Evolutionary conservation across 2,888 invertebrate genomes (phyloP).

Genomic region (Nymphalis c-album): DNA sequence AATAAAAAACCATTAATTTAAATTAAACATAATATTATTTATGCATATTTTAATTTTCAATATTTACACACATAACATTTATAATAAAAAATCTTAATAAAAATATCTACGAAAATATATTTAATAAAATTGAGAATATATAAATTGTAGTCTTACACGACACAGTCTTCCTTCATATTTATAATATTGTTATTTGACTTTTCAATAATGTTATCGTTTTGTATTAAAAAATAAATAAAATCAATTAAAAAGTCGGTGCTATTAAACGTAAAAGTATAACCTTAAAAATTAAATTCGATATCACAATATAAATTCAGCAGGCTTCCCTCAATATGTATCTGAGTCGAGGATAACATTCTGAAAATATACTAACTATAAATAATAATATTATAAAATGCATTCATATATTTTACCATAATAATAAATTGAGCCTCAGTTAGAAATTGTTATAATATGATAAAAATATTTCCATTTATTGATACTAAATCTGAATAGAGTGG

Average conservation of each 20-base stretch:
- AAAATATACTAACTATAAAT: constrained; percentile 58
- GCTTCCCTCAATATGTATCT: constrained; percentile 64
- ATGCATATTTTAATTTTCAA: constrained; percentile 15
- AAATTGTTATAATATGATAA: neutral
- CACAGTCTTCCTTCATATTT: too few relatives aligned
- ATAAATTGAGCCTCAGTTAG: neutral
- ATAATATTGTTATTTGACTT: neutral
- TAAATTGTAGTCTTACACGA: too few relatives aligned
- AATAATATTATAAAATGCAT: constrained; percentile 16
- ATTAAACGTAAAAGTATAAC: neutral
- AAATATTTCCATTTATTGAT: too few relatives aligned
- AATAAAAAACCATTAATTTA: constrained; percentile 1
- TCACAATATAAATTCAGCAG: constrained; percentile 78
- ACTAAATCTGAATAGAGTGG: neutral
- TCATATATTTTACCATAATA: constrained; percentile 4
- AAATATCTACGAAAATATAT: too few relatives aligned
- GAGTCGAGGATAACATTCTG: constrained; percentile 75
- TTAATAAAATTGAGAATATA: too few relatives aligned
- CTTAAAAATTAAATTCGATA: constrained; percentile 41
- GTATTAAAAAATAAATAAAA: neutral
- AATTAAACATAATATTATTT: constrained; percentile 1
- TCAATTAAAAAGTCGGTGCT: neutral
- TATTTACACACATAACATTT: constrained; percentile 22
- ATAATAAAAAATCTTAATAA: constrained; percentile 1
- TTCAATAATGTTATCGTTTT: neutral